Evolutionary conservation across 2,113 vertebrate species (phyloP), one percentile per base, ranked within the genome.

Genomic region (Leiothrix lutea): DNA sequence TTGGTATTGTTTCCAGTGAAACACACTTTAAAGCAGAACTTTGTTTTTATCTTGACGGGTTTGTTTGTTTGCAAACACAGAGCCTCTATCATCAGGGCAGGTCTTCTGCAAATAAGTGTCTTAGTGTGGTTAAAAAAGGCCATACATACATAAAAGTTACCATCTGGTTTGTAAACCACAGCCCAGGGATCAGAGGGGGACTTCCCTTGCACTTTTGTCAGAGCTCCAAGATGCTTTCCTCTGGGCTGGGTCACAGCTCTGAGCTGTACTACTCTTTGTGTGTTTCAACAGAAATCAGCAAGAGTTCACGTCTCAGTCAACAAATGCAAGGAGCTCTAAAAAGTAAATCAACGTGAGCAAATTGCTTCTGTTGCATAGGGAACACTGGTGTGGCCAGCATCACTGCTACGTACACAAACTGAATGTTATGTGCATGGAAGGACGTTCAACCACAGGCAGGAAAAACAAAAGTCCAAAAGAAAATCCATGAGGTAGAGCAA

Each of bases 141-240:
- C 91, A 86, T 92, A 69, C 21, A 6, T 36, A 57, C 77, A 77
- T 73, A 56, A 19, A 70, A 97, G 86, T 97, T 96, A 90, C 92
- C 92, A 88, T 95, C 95, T 97, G 96, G 95, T 95, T 94, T 84
- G 65, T 93, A 96, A 98, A 97, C 95, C 96, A 90, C 90, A 93
- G 95, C 83, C 92, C n/a, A 18, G 88, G 74, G 91, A 94, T 94
- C 80, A 54, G 51, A 80, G 57, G 23, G 66, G 48, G 26, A 73
- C 36, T 94, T 90, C 67, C 80, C 85, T 50, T 58, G 72, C 67
- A 71, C 67, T 81, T 83, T 81, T 88, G 57, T 80, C 60, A 65
- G 80, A 62, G 64, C 23, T 86, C 60, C 58, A 58, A 54, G 56
- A 26, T 0, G 0, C 35, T 42, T 91, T 94, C 64, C 84, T 77